Base-by-base conservation (phyloP, 2,797 vertebrate genomes). In the Agapornis canus region DNA sequence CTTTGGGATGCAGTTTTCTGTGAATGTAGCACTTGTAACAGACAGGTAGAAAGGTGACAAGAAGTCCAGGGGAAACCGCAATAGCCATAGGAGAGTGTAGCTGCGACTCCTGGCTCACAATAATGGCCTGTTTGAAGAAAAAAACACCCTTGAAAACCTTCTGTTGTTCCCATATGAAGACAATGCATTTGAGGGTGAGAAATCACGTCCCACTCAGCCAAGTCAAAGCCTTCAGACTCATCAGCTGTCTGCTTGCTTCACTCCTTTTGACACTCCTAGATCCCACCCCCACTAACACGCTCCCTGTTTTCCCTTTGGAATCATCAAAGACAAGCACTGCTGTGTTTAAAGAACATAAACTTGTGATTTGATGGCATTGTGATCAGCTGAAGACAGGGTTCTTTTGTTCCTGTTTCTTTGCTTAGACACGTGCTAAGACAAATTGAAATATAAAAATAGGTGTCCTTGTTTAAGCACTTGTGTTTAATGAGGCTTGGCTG, bases 171-270 rank as follows among this genome's bases (percentile, higher is more conserved):
- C 22, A 7, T 26, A 17, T 27, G 68, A 79, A 96, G 91, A 94
- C 76, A 89, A 76, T 65, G 80, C 39, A 27, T 71, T 48, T n/a
- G 78, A 92, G 82, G 70, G 49, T 91, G 94, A 95, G 80, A 95
- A 95, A 95, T 86, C 79, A 3, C 92, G 83, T 86, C 90, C 93
- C 69, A 80, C 92, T 92, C 93, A 90, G 59, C 57, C 73, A 35
- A 91, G 83, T 64, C 43, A n/a, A 61, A 85, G 64, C 43, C 70
- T 91, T 79, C 3, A 9, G 76, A 9, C 68, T 93, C 57, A 32
- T 88, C 73, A 86, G 42, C 88, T 95, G 86, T 27, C 69, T 92
- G 84, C 85, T 84, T 84, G 57, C 88, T 88, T 69, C 59, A 20
- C 68, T 93, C 82, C 60, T 75, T 61, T 61, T 31, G 56, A 35